phyloP scores from a whole-genome alignment of 1,140 invertebrate genomes.

The Ruditapes philippinarum region DNA sequence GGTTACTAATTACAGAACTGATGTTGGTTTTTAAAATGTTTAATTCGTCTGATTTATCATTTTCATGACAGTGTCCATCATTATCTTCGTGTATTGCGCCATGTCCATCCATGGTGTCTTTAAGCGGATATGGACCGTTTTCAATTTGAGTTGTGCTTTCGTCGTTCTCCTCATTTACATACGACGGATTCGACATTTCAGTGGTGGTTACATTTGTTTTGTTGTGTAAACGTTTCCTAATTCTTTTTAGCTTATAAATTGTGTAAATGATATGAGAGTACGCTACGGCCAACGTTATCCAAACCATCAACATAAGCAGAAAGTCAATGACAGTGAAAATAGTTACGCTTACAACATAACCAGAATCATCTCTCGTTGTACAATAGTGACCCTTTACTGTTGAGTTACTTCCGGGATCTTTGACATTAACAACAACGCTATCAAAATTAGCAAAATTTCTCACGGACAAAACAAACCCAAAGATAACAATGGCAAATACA shows the following conservation, averaged over 20 bases:
- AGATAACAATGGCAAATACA: conserved; percentile 10
- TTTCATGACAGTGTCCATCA: not conserved
- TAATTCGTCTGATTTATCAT: not conserved
- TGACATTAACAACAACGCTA: not conserved
- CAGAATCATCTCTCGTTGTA: not conserved
- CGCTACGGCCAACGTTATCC: not conserved
- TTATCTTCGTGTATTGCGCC: not conserved
- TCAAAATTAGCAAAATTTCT: conserved; percentile 33
- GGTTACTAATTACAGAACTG: too few species aligned
- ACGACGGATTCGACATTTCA: not conserved
- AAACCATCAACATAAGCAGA: conserved; percentile 8
- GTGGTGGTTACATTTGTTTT: not conserved
- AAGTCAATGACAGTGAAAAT: conserved; percentile 16
- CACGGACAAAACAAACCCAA: conserved; percentile 13
- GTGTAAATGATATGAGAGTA: conserved; percentile 48
- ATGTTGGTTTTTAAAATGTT: too few species aligned
- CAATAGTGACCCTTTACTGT: conserved; percentile 1
- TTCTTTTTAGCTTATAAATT: not conserved
- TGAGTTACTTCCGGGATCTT: not conserved
- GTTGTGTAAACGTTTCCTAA: not conserved
- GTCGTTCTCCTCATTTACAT: not conserved
- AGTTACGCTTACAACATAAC: not conserved
- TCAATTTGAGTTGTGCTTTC: too few species aligned
- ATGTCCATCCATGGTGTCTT: too few species aligned
- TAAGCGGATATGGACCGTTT: too few species aligned